Percentiles rank a stretch among this genome's conserved stretches.
Conservation (phyloP, 2,797 vertebrate species). For the Threskiornis aethiopicus region DNA sequence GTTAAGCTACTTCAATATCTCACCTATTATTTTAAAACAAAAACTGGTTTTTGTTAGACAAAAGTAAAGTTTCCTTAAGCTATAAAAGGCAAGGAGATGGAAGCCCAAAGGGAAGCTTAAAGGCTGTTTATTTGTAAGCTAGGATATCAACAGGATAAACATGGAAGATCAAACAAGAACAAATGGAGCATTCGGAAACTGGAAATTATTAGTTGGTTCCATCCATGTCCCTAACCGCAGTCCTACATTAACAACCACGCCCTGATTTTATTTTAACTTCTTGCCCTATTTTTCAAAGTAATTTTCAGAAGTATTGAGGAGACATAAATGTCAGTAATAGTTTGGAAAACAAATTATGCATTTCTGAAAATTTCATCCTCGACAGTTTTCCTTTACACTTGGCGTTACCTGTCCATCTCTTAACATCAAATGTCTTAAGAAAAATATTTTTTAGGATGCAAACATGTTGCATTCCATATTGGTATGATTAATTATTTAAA, state of each 20-base stretch:
- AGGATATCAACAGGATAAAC: not conserved
- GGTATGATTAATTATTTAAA: not conserved
- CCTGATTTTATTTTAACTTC: not conserved
- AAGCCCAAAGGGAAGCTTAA: not conserved
- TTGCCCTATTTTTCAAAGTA: not conserved
- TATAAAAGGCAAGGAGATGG: not conserved
- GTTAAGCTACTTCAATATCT: not conserved
- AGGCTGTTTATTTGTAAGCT: not conserved
- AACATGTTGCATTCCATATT: not conserved
- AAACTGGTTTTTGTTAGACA: not conserved
- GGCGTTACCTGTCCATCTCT: not conserved
- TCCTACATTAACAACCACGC: not conserved
- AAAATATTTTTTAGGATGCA: not conserved
- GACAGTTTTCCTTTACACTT: not conserved
- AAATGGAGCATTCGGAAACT: not conserved
- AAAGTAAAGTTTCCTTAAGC: not conserved
- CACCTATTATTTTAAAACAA: not conserved
- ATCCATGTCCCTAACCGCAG: not conserved
- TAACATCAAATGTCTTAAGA: not conserved
- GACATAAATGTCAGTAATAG: not conserved
- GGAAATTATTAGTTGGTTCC: not conserved
- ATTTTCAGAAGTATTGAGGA: not conserved
- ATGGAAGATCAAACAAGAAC: not conserved
- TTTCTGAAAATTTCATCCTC: not conserved
- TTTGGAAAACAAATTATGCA: not conserved